phyloP scores from a whole-genome alignment of 2,888 invertebrate genomes.

The Pelosia muscerda region DNA sequence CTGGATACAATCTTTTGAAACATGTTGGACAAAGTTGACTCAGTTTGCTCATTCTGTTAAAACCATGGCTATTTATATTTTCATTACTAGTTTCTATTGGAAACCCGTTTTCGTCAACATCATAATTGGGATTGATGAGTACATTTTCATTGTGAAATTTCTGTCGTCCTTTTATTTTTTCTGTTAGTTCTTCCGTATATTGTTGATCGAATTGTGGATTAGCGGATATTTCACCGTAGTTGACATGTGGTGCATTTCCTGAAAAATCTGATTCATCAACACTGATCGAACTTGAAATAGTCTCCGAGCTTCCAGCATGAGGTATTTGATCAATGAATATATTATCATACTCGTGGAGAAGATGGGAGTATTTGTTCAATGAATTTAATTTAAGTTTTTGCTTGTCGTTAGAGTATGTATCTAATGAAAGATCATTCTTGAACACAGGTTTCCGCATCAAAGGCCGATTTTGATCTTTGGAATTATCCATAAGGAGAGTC shows the following conservation, averaged over 20 bases:
- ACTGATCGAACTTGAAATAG: not conserved
- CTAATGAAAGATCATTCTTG: not conserved
- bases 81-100: not conserved
- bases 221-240: not conserved
- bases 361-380: not conserved
- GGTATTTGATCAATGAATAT: not conserved
- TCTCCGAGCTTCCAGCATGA: not conserved
- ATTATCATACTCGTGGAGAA: not conserved
- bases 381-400: not conserved
- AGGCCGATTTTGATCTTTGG: not conserved
- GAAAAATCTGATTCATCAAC: not conserved
- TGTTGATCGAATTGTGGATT: not conserved
- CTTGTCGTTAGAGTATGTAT: not conserved
- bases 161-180: not conserved
- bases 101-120: not conserved
- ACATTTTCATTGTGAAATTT: not conserved
- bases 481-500: not conserved
- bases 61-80: not conserved
- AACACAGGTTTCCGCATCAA: not conserved
- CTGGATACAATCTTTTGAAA: not conserved
- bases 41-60: not conserved
- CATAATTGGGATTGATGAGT: not conserved
- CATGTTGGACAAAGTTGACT: conserved; percentile 6
- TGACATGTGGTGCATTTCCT: not conserved
- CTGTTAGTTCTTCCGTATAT: not conserved